These are phyloP conservation scores for Phortica variegata DNA, from an alignment of 1,140 invertebrate genomes.

Conservation along the genomic window DNA sequence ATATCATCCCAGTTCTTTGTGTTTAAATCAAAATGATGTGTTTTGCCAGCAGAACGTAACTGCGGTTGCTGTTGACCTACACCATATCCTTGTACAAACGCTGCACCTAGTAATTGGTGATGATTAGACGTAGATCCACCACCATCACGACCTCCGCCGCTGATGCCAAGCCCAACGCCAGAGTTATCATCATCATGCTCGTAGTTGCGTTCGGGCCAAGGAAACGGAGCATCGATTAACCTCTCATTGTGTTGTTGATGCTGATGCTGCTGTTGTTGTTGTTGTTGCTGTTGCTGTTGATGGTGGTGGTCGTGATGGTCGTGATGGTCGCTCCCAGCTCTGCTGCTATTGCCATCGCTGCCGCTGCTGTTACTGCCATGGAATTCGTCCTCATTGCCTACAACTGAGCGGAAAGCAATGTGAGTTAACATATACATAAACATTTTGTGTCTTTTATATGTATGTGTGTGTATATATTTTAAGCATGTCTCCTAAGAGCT, in stretches of 20 bases:
- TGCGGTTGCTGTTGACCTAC: conserved; percentile 23
- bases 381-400: no score
- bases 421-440: no score
- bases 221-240: no score
- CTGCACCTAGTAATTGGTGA: no score
- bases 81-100: conserved; percentile 26
- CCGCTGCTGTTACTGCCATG: background rate
- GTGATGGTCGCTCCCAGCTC: background rate
- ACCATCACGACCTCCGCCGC: background rate
- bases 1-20: no score
- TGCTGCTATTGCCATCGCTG: background rate
- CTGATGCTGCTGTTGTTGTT: conserved; percentile 15
- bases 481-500: no score
- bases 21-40: no score
- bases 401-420: no score
- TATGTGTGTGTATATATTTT: no score
- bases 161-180: conserved; percentile 19
- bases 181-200: conserved; percentile 10
- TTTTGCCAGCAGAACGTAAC: background rate
- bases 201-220: background rate
- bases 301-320: background rate
- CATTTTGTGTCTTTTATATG: no score
- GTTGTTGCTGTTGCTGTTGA: conserved; percentile 16
- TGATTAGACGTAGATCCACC: no score
- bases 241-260: background rate